Base-by-base conservation (phyloP, 2,113 vertebrate species). In the Ariopsis seemanni region DNA sequence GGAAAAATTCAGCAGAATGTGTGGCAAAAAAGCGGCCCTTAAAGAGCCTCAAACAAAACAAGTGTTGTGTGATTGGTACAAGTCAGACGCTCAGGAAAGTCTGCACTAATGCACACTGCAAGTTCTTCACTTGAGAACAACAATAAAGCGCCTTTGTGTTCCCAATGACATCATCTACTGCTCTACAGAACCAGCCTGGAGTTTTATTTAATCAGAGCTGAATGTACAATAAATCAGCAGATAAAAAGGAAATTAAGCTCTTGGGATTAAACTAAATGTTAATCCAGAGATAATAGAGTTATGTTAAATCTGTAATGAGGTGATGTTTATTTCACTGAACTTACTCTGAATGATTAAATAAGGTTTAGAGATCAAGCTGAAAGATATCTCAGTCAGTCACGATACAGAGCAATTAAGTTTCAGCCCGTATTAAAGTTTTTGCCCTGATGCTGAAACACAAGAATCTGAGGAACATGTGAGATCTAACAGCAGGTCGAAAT, bases 1-100 rank as follows among this genome's bases (percentile, higher is more conserved):
- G 93, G 93, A 94, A 94, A 94, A 91, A 89, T 93, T 92, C 86
- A 91, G 89, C 91, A 93, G 91, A 92, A 93, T 92, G 93, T 93
- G 92, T 94, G 94, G 92, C 87, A 91, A 91, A 92, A 94, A 92
- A 10, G 84, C 93, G 90, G 88, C 84, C 87, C 89, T 93, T 92
- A 90, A 93, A 93, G 90, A 89, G 87, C 84, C 90, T 91, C 72
- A 89, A 94, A 95, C 95, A 95, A 93, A 93, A 92, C 90, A 0
- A 79, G 92, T 93, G 93, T 93, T 94, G 95, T 95, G 90, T 93
- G 91, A 93, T 91, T 93, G 91, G 93, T 94, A 93, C 92, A 93
- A 93, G 92, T 94, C 89, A 89, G 86, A 86, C 89, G 87, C 92
- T 95, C 91, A 94, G 93, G 93, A 95, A 94, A 95, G 92, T 93